Base-by-base conservation (phyloP, 2,113 vertebrate genomes). In the Origma solitaria region DNA sequence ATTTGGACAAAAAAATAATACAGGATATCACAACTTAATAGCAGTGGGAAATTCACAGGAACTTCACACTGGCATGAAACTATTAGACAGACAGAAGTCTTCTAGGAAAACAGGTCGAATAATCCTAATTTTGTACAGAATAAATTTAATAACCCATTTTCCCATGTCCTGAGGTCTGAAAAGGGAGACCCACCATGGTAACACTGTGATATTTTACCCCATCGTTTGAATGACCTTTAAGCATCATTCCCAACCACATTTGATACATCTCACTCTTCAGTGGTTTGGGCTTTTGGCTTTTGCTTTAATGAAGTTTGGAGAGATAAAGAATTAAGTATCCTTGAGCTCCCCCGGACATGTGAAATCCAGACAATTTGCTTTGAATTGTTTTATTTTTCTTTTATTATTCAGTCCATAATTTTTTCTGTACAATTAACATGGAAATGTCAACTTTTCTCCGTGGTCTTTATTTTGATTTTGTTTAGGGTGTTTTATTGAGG, bases 141-240 rank as follows among this genome's bases (percentile, higher is more conserved):
- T 4, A 27, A 15, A 3, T 61, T 86, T 65, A 61, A 62, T 53
- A 16, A 56, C 7, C 11, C 0, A 0, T 57, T 70, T n/a, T 16
- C 6, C 15, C 1, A 1, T n/a, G 12, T 72, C 44, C 23, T 76
- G 31, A 71, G 21, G 5, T 37, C 38, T 58, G 20, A 68, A 85
- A 79, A 13, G 15, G 35, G 28, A 78, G 56, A 54, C 4, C 28
- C 20, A 50, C 7, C 17, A 30, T 1, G 0, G 14, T 13, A 73
- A 4, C 30, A 22, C 3, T 2, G 1, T 14, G 31, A 23, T 60
- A 30, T 53, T 75, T 91, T 40, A 66, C 13, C 5, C 31, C 8
- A 40, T 40, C 13, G 38, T 40, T 13, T 40, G 9, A 40, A 40
- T n/a, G n/a, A n/a, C n/a, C n/a, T 40, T 91, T 83, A n/a, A 47